Conservation (phyloP, 2,888 invertebrate genomes). For the Mermis nigrescens region DNA sequence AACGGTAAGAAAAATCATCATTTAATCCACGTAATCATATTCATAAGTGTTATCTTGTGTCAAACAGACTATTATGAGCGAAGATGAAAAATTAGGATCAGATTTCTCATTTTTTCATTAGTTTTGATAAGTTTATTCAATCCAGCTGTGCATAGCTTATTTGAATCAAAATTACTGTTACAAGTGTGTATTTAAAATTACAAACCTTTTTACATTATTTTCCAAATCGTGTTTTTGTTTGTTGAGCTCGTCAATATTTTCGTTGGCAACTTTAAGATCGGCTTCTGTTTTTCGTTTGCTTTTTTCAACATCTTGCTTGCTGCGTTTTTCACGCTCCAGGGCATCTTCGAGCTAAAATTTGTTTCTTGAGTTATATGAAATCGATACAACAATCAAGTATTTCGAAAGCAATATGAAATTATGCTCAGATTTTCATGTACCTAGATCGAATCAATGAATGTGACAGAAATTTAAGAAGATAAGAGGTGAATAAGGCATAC, state of each 20-base stretch:
- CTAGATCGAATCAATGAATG: not conserved
- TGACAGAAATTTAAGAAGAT: no score
- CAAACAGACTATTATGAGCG: no score
- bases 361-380: not conserved
- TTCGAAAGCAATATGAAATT: no score
- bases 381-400: no score
- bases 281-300: slow-evolving; percentile 64
- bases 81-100: no score
- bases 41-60: no score
- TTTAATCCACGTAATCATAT: no score
- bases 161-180: not conserved
- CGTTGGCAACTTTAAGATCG: slow-evolving; percentile 70
- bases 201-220: slow-evolving; percentile 9
- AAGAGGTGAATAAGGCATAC: no score
- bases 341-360: slow-evolving; percentile 52
- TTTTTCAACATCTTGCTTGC: slow-evolving; percentile 88
- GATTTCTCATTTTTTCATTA: no score
- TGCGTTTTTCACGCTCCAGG: slow-evolving; percentile 94
- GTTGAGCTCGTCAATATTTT: slow-evolving; percentile 11
- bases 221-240: slow-evolving; percentile 13
- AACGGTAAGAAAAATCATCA: no score
- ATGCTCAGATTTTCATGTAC: not conserved
- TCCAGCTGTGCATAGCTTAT: no score
- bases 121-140: no score
- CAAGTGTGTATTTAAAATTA: not conserved